phyloP scores from a whole-genome alignment of 1,140 invertebrate species.

The Neodiprion lecontei region DNA sequence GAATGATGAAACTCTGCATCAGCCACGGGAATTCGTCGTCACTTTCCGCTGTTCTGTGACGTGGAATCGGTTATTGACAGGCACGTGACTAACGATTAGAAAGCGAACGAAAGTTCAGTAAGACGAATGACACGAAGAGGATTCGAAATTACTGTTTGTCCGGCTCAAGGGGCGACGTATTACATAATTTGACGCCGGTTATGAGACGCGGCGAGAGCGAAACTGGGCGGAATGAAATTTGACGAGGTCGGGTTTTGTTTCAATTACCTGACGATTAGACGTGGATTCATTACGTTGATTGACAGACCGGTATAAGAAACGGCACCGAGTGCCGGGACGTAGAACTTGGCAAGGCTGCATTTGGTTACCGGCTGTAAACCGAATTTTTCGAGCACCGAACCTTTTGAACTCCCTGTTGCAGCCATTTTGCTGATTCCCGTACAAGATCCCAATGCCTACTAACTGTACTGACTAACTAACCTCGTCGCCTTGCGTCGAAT shows the following conservation, averaged over 20 bases:
- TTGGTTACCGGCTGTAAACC: conserved; percentile 66
- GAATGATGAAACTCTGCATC: too few species aligned
- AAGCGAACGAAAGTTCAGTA: too few species aligned
- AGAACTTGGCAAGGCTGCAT: conserved; percentile 68
- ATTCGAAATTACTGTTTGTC: conserved; percentile 7
- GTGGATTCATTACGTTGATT: conserved; percentile 73
- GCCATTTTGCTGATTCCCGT: conserved; percentile 35
- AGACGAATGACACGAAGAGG: too few species aligned
- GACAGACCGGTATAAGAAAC: conserved; percentile 68
- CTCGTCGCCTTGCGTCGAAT: too few species aligned
- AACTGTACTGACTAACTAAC: too few species aligned
- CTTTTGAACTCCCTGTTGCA: conserved; percentile 30
- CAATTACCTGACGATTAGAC: conserved; percentile 63
- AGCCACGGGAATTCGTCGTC: too few species aligned
- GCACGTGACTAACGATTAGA: too few species aligned
- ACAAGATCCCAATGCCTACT: too few species aligned
- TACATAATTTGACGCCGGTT: conserved; percentile 17
- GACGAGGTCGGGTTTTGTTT: not conserved
- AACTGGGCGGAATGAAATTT: too few species aligned
- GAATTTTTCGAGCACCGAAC: conserved; percentile 50
- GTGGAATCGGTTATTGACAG: too few species aligned
- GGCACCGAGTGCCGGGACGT: conserved; percentile 68
- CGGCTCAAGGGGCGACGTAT: conserved; percentile 8
- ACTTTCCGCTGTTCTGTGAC: too few species aligned
- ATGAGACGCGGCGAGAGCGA: not conserved